Evolutionary conservation across 1,140 invertebrate genomes (phyloP).

Genomic region (Acromyrmex echinatior): DNA sequence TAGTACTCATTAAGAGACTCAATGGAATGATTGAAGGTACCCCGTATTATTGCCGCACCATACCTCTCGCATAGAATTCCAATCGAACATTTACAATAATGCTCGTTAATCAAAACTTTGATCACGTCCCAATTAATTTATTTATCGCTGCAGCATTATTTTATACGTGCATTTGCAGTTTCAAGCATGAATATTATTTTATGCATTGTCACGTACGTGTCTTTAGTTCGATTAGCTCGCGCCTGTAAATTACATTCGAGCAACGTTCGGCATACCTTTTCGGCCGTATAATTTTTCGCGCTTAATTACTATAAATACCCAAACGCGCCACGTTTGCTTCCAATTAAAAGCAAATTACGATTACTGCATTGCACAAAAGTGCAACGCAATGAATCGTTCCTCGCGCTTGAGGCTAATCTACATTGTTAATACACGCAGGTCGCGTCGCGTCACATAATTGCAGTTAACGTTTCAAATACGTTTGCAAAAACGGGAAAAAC

Average conservation of each 20-base stretch:
- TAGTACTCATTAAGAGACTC: slow-evolving; percentile 5
- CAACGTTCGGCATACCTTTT: background rate
- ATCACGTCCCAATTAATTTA: slow-evolving; percentile 48
- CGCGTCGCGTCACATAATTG: slow-evolving; percentile 14
- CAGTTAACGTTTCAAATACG: slow-evolving; percentile 45
- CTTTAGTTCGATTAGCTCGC: slow-evolving; percentile 39
- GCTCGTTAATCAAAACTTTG: slow-evolving; percentile 38
- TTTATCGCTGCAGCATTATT: slow-evolving; percentile 32
- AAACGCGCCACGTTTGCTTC: slow-evolving; percentile 21
- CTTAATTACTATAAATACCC: slow-evolving; percentile 50
- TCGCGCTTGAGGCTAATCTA: slow-evolving; percentile 43
- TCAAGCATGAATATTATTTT: slow-evolving; percentile 33
- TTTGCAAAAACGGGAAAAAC: slow-evolving; percentile 1
- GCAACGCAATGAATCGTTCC: slow-evolving; percentile 19
- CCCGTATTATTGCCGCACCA: background rate
- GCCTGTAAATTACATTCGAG: slow-evolving; percentile 41
- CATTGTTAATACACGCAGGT: slow-evolving; percentile 53
- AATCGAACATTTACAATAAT: slow-evolving; percentile 34
- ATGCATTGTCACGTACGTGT: slow-evolving; percentile 43
- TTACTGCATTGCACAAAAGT: slow-evolving; percentile 30
- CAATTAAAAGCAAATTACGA: slow-evolving; percentile 57
- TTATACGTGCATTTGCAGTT: slow-evolving; percentile 1
- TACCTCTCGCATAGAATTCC: background rate
- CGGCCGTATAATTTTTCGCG: slow-evolving; percentile 45
- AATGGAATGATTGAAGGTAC: background rate